A percentile compares a stretch with the other conserved stretches of the same genome.
Conservation (phyloP, 2,797 vertebrate species). For the Syngnathus rostellatus region DNA sequence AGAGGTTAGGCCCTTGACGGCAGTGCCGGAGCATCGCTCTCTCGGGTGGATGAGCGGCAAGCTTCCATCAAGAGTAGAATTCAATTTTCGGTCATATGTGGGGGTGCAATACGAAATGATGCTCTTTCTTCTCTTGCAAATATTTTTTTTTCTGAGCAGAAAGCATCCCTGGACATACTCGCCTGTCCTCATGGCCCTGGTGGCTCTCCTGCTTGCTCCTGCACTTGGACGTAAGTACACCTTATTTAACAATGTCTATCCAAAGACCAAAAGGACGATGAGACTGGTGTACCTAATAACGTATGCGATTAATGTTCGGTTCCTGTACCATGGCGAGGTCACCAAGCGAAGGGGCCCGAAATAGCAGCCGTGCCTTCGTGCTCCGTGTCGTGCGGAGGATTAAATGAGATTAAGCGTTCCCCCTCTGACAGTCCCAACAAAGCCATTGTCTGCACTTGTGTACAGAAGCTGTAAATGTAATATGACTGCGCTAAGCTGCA, state of each 20-base stretch:
- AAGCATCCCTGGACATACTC: conserved; percentile 18
- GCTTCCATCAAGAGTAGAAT: conserved; percentile 10
- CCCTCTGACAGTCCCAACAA: conserved; percentile 30
- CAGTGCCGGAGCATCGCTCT: background rate
- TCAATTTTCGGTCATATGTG: background rate
- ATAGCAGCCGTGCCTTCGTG: conserved; percentile 26
- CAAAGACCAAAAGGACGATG: background rate
- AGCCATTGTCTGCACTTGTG: conserved; percentile 26
- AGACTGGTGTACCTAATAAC: background rate
- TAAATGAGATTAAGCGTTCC: conserved; percentile 51
- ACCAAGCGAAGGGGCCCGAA: conserved; percentile 22
- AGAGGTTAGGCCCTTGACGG: conserved; percentile 9
- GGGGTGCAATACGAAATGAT: background rate
- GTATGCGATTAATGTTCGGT: background rate
- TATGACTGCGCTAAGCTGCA: conserved; percentile 1
- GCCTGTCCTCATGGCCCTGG: conserved; percentile 36
- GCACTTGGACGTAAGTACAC: conserved; percentile 63
- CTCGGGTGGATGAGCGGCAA: conserved; percentile 16
- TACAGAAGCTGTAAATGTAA: conserved; percentile 18
- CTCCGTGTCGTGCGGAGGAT: conserved; percentile 30
- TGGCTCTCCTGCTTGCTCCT: conserved; percentile 47
- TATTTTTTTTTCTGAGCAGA: conserved; percentile 45
- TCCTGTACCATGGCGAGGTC: conserved; percentile 13
- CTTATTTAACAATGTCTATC: background rate
- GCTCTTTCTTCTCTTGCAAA: background rate